Evolutionary conservation across 2,797 vertebrate genomes (phyloP).

Genomic region (Silurus lanzhouensis): DNA sequence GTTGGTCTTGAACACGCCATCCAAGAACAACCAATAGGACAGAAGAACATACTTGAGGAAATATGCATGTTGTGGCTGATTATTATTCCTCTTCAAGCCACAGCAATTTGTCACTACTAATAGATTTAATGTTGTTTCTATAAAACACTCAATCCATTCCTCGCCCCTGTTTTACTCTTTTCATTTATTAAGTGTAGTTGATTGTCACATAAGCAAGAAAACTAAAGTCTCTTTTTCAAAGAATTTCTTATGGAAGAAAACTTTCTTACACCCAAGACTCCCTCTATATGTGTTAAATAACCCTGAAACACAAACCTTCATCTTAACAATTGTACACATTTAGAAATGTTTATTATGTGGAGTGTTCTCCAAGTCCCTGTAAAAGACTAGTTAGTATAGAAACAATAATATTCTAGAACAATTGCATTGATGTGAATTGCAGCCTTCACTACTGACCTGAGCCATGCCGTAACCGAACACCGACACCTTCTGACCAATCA

Average conservation of each 20-base stretch:
- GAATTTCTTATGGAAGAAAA: background rate
- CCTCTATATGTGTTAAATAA: background rate
- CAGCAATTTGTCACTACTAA: background rate
- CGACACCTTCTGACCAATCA: constrained; percentile 1
- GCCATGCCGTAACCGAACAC: background rate
- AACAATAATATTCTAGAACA: background rate
- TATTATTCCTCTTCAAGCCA: background rate
- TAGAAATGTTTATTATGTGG: background rate
- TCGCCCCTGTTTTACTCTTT: background rate
- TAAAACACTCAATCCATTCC: background rate
- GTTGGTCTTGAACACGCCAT: background rate
- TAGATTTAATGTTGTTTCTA: background rate
- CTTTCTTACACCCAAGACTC: background rate
- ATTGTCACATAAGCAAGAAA: background rate
- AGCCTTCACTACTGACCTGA: background rate
- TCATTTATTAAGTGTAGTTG: background rate
- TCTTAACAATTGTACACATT: too few species aligned
- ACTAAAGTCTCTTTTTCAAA: background rate
- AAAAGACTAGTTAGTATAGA: background rate
- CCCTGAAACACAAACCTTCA: background rate
- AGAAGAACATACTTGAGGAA: background rate
- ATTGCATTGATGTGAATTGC: background rate
- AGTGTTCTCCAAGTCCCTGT: background rate
- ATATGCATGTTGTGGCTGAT: background rate
- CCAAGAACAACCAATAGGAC: background rate